Evolutionary conservation across 2,797 vertebrate species (phyloP), one percentile per base, ranked within the genome.

Genomic region (Melanotaenia trifasciata): DNA sequence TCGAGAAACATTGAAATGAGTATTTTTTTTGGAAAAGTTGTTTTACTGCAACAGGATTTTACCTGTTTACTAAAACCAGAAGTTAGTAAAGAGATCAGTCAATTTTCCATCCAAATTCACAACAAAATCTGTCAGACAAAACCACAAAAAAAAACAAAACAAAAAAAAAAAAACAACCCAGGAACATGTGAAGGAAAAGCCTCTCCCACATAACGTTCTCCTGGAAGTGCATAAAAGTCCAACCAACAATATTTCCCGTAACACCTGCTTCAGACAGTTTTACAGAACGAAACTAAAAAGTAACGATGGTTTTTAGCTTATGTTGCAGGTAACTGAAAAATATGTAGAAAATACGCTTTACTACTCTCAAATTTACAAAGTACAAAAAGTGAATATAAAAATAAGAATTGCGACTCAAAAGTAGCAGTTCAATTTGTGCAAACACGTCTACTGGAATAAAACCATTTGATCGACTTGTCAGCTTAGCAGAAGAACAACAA

Each of bases 341-440:
- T 38, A 81, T 58, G 72, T 84, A 86, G 74, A 89, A 89, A 90
- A 88, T 71, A 89, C 67, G 91, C 68, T 78, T 67, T 57, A 84
- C 91, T 89, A 87, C 71, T 84, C 68, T 84, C 76, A 81, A 70
- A 75, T 83, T 85, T 86, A 89, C 84, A 4, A 76, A 88, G 79
- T 90, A 92, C 81, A 92, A 91, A 81, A 88, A 78, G 75, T 86
- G 74, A 88, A 87, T 88, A 88, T 85, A 90, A 89, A 91, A 93
- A 86, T 79, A 85, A 78, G 63, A 91, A 89, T 73, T 85, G 86
- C 83, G 24, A 91, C 80, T 86, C 74, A 81, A 84, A 89, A 60
- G 87, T 90, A 87, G 85, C 88, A 87, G 84, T 91, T 91, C 80
- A 68, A 84, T 87, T 87, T 90, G 92, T 93, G 91, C 92, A 93